phyloP scores from a whole-genome alignment of 2,113 vertebrate species.

The Hyla sarda region DNA sequence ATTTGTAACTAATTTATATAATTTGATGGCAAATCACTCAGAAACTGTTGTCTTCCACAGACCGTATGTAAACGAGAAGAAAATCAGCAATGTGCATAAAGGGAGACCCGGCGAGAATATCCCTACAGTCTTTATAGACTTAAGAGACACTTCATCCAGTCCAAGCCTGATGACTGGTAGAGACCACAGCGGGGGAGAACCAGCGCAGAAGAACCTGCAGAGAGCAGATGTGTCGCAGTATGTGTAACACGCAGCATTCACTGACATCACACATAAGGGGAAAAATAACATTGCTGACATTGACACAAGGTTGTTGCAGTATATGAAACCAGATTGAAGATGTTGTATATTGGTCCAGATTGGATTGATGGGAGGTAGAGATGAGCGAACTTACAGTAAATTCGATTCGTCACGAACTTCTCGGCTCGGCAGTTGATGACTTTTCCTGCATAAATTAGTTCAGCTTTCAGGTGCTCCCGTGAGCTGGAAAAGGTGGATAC shows the following conservation, averaged over 20 bases:
- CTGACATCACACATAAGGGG: background rate
- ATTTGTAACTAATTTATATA: too few species aligned
- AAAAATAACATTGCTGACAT: too few species aligned
- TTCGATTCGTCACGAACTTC: too few species aligned
- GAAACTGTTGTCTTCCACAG: background rate
- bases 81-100: background rate
- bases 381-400: too few species aligned
- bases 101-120: background rate
- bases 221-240: background rate
- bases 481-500: too few species aligned
- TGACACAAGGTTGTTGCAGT: too few species aligned
- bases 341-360: too few species aligned
- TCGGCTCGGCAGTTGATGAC: too few species aligned
- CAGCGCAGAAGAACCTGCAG: background rate
- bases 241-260: background rate
- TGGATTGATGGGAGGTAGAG: too few species aligned
- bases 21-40: background rate
- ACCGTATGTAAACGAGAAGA: background rate
- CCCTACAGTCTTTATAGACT: slow-evolving; percentile 40
- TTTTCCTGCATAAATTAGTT: too few species aligned
- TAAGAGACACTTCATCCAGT: background rate
- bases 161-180: background rate
- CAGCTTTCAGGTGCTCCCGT: too few species aligned
- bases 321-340: too few species aligned
- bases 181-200: background rate